Evolutionary conservation across 1,140 invertebrate species (phyloP), one percentile per base, ranked within the genome.

Genomic region (Drosophila lowei): DNA sequence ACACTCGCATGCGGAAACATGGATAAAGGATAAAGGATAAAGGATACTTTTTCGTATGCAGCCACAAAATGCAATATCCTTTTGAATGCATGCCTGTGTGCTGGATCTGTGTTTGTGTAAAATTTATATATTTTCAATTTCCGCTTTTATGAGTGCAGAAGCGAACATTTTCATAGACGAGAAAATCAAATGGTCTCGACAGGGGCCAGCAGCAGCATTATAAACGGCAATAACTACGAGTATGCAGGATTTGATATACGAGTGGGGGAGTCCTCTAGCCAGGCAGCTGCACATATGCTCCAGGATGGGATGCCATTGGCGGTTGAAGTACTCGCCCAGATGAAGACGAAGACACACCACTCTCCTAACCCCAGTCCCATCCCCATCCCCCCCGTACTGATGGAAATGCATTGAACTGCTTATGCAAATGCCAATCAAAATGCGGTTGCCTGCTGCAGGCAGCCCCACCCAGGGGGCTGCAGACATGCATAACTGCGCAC

Each of bases 401-500:
- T 67, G 72, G 73, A 86, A 85, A 72, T 86, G 77, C 81, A 85
- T 81, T 80, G 81, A 86, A 85, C 81, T 85, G 81, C 81, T 85
- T 85, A 86, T 85, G 81, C 81, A 85, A 85, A 85, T 85, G 81
- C 68, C 83, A 85, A 85, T 85, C 81, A 86, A 85, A 86, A 86
- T 81, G 62, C 66, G 85, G 67, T 66, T 77, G 44, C 72, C 38
- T 56, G 11, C 57, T 28, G 43, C 11, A 41, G 54, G 41, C 59
- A 41, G 34, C 34, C 11, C 34, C 11, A 13, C 34, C 11, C 34
- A 5, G 34, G 21, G 9, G 44, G 65, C 5, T 43, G 56, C 30
- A 58, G n/a, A 38, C 50, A 55, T 34, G 41, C 38, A 64, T 48
- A 67, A 57, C 48, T 66, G 73, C 44, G 60, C 72, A 52, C 64